Evolutionary conservation across 2,113 vertebrate species (phyloP).

Genomic region (Ictalurus punctatus): DNA sequence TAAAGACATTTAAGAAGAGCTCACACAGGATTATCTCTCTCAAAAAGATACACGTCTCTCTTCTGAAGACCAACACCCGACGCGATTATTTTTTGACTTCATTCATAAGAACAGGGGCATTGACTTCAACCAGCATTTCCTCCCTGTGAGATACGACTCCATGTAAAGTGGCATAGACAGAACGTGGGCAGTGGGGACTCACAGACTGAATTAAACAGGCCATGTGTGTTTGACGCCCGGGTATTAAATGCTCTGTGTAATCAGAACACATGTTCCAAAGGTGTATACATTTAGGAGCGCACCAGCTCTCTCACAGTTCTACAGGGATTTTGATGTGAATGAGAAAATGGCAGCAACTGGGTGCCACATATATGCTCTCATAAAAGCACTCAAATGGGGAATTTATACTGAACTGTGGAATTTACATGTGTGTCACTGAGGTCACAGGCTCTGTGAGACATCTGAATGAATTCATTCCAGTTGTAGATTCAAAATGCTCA

Average conservation of each 20-base stretch:
- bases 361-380: not conserved
- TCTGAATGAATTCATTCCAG: not conserved
- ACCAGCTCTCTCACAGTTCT: conserved; percentile 14
- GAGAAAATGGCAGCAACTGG: not conserved
- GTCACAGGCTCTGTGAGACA: not conserved
- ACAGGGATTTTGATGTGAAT: conserved; percentile 14
- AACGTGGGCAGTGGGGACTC: not conserved
- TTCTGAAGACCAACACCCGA: not conserved
- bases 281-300: conserved; percentile 17
- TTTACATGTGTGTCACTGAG: not conserved
- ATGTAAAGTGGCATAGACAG: not conserved
- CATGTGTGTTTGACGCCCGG: not conserved
- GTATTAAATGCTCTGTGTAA: not conserved
- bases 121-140: not conserved
- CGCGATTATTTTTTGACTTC: not conserved
- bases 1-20: not conserved
- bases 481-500: not conserved
- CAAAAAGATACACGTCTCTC: not conserved
- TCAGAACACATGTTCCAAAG: conserved; percentile 28
- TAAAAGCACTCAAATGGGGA: not conserved
- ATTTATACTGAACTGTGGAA: not conserved
- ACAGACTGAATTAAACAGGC: not conserved
- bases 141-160: not conserved
- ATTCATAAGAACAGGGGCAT: not conserved
- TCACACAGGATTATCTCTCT: not conserved